phyloP scores from a whole-genome alignment of 2,113 vertebrate species.

The Archocentrus centrarchus region DNA sequence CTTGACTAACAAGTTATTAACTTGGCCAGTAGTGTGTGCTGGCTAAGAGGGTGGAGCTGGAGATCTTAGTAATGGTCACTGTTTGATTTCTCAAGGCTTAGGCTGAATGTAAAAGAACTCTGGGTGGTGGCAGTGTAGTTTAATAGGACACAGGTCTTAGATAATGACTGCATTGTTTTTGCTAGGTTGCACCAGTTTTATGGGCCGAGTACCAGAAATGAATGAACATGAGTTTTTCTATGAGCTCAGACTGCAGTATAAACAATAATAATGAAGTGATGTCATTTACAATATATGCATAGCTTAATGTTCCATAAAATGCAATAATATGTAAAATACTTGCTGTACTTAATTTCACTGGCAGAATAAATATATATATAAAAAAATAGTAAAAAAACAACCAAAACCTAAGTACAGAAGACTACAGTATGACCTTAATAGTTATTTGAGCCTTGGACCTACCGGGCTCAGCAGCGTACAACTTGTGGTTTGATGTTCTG shows the following conservation, averaged over 20 bases:
- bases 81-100: constrained; percentile 29
- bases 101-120: constrained; percentile 5
- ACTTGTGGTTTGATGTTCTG: constrained; percentile 52
- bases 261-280: not conserved
- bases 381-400: not conserved
- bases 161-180: not conserved
- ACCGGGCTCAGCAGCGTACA: constrained; percentile 21
- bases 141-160: not conserved
- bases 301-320: not conserved
- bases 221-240: not conserved
- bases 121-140: not conserved
- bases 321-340: not conserved
- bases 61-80: constrained; percentile 36
- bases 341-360: not conserved
- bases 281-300: not conserved
- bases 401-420: not conserved
- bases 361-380: constrained; percentile 17
- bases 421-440: constrained; percentile 11
- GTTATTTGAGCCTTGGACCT: constrained; percentile 32
- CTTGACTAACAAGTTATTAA: not conserved
- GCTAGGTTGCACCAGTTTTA: not conserved
- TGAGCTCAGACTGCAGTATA: not conserved
- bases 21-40: constrained; percentile 10
- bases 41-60: constrained; percentile 4
- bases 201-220: not conserved